phyloP scores from a whole-genome alignment of 2,113 vertebrate genomes.

The Petrocephalus zakoni region DNA sequence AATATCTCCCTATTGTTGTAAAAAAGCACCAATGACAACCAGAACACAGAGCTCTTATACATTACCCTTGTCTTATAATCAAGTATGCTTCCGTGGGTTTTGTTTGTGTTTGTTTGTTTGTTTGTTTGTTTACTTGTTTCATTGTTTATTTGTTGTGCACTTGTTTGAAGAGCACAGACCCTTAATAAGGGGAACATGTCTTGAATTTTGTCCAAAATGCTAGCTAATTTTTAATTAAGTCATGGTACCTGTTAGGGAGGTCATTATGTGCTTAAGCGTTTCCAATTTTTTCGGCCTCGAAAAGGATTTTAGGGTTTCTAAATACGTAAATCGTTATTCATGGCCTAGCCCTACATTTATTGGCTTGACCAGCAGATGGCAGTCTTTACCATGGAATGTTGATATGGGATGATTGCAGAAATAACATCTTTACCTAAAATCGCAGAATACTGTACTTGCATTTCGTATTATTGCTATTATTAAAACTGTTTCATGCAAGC shows the following conservation, averaged over 20 bases:
- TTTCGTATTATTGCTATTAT: not conserved
- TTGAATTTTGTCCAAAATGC: not conserved
- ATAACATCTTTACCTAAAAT: not conserved
- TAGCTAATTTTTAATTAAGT: not conserved
- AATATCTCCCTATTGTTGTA: conserved; percentile 23
- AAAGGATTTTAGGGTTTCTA: not conserved
- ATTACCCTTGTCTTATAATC: not conserved
- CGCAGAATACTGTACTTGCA: not conserved
- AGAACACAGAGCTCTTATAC: not conserved
- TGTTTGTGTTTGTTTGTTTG: not conserved
- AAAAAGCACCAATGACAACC: not conserved
- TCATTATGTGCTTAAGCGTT: not conserved
- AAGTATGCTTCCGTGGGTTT: not conserved
- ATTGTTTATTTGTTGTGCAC: not conserved
- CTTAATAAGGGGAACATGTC: not conserved
- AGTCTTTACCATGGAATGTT: conserved; percentile 38
- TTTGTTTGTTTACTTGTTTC: not conserved
- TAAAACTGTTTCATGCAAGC: not conserved
- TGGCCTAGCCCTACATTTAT: not conserved
- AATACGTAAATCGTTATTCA: not conserved
- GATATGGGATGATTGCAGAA: not conserved
- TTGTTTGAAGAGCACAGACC: not conserved
- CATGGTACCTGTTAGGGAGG: not conserved
- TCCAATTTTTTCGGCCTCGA: not conserved
- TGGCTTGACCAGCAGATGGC: conserved; percentile 41